These are phyloP conservation scores for Scaptomyza montana DNA, from an alignment of 1,140 invertebrate genomes.

Conservation along the genomic window DNA sequence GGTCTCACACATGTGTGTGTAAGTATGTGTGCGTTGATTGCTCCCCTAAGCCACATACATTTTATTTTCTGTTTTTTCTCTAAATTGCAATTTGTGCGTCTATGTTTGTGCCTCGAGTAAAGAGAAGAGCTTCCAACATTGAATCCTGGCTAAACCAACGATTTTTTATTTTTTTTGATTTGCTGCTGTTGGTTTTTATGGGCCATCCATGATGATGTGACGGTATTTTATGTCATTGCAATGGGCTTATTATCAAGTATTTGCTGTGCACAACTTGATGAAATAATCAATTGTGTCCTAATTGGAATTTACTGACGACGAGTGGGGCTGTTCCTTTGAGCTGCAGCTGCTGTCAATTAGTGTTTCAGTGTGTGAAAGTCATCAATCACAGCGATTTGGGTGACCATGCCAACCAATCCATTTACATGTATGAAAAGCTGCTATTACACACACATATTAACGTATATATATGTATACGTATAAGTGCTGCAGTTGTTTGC, in stretches of 20 bases:
- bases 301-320: slow-evolving; percentile 51
- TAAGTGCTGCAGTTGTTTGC: slow-evolving; percentile 25
- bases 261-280: slow-evolving; percentile 18
- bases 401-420: slow-evolving; percentile 8
- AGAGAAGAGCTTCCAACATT: background rate
- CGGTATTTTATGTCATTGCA: slow-evolving; percentile 67
- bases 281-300: slow-evolving; percentile 50
- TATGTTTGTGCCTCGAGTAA: background rate
- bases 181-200: slow-evolving; percentile 48
- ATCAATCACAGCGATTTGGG: slow-evolving; percentile 29
- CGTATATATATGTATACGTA: background rate
- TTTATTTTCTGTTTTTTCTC: slow-evolving; percentile 56
- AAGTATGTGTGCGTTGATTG: slow-evolving; percentile 56
- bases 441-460: background rate
- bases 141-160: background rate
- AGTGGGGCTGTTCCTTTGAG: slow-evolving; percentile 17
- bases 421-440: background rate
- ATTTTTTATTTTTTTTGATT: slow-evolving; percentile 25
- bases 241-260: slow-evolving; percentile 63
- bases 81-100: slow-evolving; percentile 66
- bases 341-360: slow-evolving; percentile 26
- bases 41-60: slow-evolving; percentile 73
- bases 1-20: background rate
- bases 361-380: slow-evolving; percentile 11
- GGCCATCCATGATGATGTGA: slow-evolving; percentile 61